Conservation (phyloP, 2,888 invertebrate genomes). For the Caenorhabditis becei region DNA sequence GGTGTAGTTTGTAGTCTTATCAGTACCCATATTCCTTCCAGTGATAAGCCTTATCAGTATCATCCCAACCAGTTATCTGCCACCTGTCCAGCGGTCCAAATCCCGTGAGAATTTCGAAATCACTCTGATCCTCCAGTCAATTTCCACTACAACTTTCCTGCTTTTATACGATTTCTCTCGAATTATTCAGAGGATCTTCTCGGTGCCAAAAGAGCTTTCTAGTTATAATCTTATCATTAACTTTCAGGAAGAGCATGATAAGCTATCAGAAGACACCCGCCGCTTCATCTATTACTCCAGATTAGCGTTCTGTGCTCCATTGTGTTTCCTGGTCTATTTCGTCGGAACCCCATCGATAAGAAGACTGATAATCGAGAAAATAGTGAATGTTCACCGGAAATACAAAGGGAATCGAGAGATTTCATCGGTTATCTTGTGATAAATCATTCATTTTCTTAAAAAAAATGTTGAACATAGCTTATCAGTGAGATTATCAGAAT, state of each 20-base stretch:
- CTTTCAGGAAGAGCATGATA: constrained; percentile 8
- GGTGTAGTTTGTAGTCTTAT: too few species aligned
- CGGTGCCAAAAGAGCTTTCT: too few species aligned
- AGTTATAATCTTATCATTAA: constrained; percentile 2
- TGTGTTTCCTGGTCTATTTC: constrained; percentile 22
- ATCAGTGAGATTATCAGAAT: too few species aligned
- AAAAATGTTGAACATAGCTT: too few species aligned
- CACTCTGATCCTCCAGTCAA: constrained; percentile 4
- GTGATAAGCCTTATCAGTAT: too few species aligned
- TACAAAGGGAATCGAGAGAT: too few species aligned
- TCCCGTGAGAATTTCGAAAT: constrained; percentile 17
- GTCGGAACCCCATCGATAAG: constrained; percentile 2
- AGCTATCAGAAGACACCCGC: background rate
- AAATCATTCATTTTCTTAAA: too few species aligned
- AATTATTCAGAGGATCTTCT: background rate
- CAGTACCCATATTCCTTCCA: too few species aligned
- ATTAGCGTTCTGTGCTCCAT: background rate
- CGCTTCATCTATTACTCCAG: constrained; percentile 13
- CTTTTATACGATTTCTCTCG: background rate
- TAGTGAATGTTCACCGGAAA: too few species aligned
- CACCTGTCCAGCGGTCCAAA: background rate
- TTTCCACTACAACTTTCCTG: constrained; percentile 18
- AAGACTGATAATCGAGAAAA: too few species aligned
- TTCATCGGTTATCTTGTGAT: too few species aligned
- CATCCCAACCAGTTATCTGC: too few species aligned